Conservation (phyloP, 2,113 vertebrate genomes). For the Varanus salvator region DNA sequence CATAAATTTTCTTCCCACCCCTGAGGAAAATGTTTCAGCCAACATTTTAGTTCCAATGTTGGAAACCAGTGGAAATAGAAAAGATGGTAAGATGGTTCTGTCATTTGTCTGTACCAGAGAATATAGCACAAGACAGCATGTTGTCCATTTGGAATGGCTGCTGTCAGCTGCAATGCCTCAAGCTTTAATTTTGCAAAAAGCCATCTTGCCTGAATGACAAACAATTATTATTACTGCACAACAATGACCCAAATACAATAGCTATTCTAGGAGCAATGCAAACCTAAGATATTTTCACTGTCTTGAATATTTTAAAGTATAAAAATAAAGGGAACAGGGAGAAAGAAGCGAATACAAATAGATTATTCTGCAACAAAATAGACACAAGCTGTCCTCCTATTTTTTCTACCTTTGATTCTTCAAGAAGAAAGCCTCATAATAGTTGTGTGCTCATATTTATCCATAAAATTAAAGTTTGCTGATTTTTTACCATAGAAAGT, state of each 20-base stretch:
- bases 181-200: constrained; percentile 1
- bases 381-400: neutral
- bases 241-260: neutral
- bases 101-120: neutral
- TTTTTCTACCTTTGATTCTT: neutral
- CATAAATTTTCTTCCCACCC: neutral
- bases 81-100: neutral
- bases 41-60: neutral
- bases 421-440: neutral
- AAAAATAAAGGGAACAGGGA: neutral
- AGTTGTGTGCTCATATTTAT: no score
- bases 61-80: neutral
- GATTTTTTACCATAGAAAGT: neutral
- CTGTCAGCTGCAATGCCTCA: neutral
- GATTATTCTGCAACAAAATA: neutral
- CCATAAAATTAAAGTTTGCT: neutral
- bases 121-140: neutral
- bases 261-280: neutral
- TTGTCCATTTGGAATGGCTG: neutral
- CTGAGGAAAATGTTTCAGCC: neutral
- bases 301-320: neutral
- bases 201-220: constrained; percentile 5
- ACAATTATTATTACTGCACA: neutral
- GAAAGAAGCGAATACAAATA: neutral
- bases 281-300: neutral